A percentile compares a stretch with the other conserved stretches of the same genome.
Conservation (phyloP, 1,140 invertebrate genomes). For the Leptinotarsa lineolata region DNA sequence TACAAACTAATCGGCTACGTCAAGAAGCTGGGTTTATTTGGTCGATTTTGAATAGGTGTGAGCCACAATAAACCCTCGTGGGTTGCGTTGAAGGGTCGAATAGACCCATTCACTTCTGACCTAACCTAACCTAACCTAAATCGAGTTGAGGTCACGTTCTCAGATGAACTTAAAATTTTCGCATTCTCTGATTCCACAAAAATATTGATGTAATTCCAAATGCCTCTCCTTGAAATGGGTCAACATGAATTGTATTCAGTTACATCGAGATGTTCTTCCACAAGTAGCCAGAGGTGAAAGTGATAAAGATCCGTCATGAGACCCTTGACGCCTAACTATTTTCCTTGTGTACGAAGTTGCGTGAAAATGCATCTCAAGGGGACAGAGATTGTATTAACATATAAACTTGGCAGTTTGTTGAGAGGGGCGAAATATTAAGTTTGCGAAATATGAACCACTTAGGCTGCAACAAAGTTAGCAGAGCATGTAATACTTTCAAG, state of each 20-base stretch:
- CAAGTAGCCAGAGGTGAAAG: conserved; percentile 1
- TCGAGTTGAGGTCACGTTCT: too few relatives aligned
- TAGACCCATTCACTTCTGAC: too few relatives aligned
- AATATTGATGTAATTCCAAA: not conserved
- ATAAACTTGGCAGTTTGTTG: conserved; percentile 1
- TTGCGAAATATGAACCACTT: conserved; percentile 3
- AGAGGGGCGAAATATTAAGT: not conserved
- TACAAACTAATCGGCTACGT: too few relatives aligned
- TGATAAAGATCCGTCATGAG: not conserved
- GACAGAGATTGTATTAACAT: conserved; percentile 3
- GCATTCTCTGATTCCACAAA: too few relatives aligned
- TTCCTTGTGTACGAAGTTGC: conserved; percentile 5
- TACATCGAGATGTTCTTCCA: not conserved
- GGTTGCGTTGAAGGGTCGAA: too few relatives aligned
- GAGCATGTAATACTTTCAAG: not conserved
- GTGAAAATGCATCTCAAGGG: not conserved
- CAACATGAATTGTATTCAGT: not conserved
- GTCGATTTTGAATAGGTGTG: too few relatives aligned
- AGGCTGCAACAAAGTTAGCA: not conserved
- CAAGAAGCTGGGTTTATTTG: too few relatives aligned
- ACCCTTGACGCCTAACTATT: not conserved
- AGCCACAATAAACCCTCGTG: too few relatives aligned
- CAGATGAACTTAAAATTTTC: too few relatives aligned
- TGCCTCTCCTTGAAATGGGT: not conserved
- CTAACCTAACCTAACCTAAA: too few relatives aligned